Percentiles rank a stretch among this genome's conserved stretches.
phyloP scores from a whole-genome alignment of 2,888 invertebrate genomes.

The Ceramica pisi region DNA sequence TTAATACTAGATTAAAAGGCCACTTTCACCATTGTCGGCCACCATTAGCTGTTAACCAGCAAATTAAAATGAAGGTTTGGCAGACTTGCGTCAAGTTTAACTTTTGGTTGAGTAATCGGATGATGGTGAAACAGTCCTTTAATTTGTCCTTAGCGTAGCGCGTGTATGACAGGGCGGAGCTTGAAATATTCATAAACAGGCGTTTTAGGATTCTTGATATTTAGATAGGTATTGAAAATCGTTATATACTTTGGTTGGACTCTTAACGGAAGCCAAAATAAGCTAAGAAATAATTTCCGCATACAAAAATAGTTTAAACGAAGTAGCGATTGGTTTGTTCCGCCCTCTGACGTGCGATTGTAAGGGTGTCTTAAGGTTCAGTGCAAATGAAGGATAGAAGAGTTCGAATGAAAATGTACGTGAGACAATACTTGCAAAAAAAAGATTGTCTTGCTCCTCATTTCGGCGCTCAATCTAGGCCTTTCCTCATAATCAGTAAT shows the following conservation, averaged over 20 bases:
- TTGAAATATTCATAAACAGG: slow-evolving; percentile 1
- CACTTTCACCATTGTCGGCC: slow-evolving; percentile 4
- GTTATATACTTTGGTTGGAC: neutral
- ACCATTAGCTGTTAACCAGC: neutral
- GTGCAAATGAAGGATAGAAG: slow-evolving; percentile 3
- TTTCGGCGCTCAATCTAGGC: slow-evolving; percentile 10
- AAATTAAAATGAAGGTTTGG: neutral
- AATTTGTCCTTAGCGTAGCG: slow-evolving; percentile 23
- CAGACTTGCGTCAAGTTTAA: neutral
- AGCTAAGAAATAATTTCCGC: neutral
- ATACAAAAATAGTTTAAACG: neutral
- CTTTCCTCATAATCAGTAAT: neutral
- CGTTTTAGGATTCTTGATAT: slow-evolving; percentile 1
- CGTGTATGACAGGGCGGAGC: slow-evolving; percentile 9
- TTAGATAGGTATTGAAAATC: slow-evolving; percentile 35
- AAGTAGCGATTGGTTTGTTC: neutral
- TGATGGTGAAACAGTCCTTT: slow-evolving; percentile 4
- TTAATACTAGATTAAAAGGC: slow-evolving; percentile 23
- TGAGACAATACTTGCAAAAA: slow-evolving; percentile 27
- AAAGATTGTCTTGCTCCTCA: slow-evolving; percentile 30
- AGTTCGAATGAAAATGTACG: slow-evolving; percentile 20
- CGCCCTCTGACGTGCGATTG: neutral
- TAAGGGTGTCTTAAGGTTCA: slow-evolving; percentile 2
- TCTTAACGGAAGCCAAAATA: neutral
- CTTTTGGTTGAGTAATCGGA: slow-evolving; percentile 1